phyloP scores from a whole-genome alignment of 2,888 invertebrate species.

The Drosophila tanythrix region DNA sequence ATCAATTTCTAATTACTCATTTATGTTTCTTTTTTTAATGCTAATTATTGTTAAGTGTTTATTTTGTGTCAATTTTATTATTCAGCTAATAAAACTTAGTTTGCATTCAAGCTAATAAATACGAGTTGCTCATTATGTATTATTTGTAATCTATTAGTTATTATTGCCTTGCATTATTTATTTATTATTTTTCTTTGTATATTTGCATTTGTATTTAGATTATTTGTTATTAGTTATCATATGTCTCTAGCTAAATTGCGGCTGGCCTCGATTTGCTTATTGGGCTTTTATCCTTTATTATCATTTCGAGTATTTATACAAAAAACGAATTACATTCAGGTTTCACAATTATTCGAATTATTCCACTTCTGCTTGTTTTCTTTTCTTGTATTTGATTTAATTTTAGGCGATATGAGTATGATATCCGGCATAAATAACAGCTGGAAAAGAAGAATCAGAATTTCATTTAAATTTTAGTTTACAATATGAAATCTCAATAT shows the following conservation, averaged over 20 bases:
- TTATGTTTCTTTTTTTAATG: slow-evolving; percentile 46
- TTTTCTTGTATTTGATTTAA: slow-evolving; percentile 42
- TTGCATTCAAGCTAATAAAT: slow-evolving; percentile 32
- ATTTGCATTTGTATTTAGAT: slow-evolving; percentile 29
- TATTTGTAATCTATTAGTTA: slow-evolving; percentile 52
- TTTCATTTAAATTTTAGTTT: neutral
- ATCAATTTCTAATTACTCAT: slow-evolving; percentile 30
- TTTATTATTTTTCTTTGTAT: slow-evolving; percentile 35
- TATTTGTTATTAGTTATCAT: slow-evolving; percentile 23
- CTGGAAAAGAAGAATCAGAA: slow-evolving; percentile 49
- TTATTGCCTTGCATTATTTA: slow-evolving; percentile 66
- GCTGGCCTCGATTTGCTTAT: slow-evolving; percentile 34
- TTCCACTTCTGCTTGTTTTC: slow-evolving; percentile 23
- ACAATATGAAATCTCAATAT: neutral
- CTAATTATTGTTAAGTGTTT: slow-evolving; percentile 74
- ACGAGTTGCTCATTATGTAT: slow-evolving; percentile 28
- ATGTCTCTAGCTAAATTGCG: slow-evolving; percentile 57
- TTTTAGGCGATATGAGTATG: slow-evolving; percentile 62
- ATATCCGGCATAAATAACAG: slow-evolving; percentile 56
- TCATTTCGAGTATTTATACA: slow-evolving; percentile 33
- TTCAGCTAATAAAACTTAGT: slow-evolving; percentile 37
- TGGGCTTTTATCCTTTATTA: slow-evolving; percentile 47
- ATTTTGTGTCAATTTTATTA: slow-evolving; percentile 35
- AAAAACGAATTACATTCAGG: slow-evolving; percentile 40
- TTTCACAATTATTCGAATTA: slow-evolving; percentile 34